Percentiles rank a stretch among this genome's conserved stretches.
Evolutionary conservation across 2,113 vertebrate species (phyloP).

Genomic region (Actinemys pallida): DNA sequence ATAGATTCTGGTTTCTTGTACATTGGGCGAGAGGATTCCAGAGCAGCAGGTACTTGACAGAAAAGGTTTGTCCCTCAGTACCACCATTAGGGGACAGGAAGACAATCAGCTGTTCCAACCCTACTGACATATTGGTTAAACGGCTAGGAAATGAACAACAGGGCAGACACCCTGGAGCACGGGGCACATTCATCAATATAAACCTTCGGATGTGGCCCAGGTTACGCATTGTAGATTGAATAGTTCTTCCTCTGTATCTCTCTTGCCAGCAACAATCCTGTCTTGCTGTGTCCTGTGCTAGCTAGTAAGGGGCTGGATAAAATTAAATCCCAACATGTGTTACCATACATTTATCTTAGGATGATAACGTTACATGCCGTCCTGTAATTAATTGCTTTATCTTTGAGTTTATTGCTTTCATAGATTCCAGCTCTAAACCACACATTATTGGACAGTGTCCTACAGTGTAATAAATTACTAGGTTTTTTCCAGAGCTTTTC

Average conservation of each 20-base stretch:
- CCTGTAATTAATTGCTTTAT: neutral
- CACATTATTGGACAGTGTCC: neutral
- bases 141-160: neutral
- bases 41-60: neutral
- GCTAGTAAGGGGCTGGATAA: neutral
- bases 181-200: fast-evolving
- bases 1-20: neutral
- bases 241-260: neutral
- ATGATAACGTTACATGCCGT: neutral
- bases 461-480: neutral
- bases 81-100: neutral
- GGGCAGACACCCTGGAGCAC: neutral
- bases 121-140: fast-evolving
- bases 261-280: neutral
- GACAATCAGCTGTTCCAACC: neutral
- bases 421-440: neutral
- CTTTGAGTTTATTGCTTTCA: neutral
- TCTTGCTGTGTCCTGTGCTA: neutral
- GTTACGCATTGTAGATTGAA: fast-evolving
- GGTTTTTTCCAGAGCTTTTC: constrained; percentile 1
- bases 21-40: neutral
- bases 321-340: fast-evolving
- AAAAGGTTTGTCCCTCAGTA: neutral
- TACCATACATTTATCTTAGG: fast-evolving
- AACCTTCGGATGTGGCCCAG: neutral